phyloP scores from a whole-genome alignment of 2,113 vertebrate genomes.

The Nerophis ophidion region DNA sequence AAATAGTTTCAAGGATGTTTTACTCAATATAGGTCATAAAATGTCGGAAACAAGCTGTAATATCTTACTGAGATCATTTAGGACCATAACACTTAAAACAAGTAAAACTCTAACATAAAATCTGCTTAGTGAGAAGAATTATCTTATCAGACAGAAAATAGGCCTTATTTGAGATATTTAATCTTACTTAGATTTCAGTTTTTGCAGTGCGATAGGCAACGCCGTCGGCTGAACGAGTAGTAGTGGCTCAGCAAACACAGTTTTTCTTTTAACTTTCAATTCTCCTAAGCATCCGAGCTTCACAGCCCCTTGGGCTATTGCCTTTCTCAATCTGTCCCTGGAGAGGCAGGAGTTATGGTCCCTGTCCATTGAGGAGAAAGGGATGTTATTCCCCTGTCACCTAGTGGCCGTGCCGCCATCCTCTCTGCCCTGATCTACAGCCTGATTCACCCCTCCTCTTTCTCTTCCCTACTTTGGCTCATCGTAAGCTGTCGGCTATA shows the following conservation, averaged over 20 bases:
- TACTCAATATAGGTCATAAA: too few species aligned
- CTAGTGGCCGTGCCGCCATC: conserved; percentile 80
- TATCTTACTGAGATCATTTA: too few species aligned
- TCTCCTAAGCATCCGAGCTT: conserved; percentile 92
- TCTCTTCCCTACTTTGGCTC: conserved; percentile 53
- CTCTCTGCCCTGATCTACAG: conserved; percentile 91
- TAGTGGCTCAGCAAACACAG: conserved; percentile 60
- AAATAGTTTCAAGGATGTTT: too few species aligned
- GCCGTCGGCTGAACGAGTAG: conserved; percentile 48
- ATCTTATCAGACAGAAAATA: too few species aligned
- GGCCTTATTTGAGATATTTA: too few species aligned
- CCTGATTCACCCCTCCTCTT: conserved; percentile 47
- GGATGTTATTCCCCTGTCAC: conserved; percentile 99
- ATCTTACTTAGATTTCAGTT: too few species aligned
- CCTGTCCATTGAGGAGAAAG: conserved; percentile 99
- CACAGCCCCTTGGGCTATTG: conserved; percentile 94
- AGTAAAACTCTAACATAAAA: too few species aligned
- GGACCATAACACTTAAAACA: too few species aligned
- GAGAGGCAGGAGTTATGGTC: conserved; percentile 98
- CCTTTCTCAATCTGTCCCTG: conserved; percentile 99
- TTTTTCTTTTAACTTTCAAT: conserved; percentile 93
- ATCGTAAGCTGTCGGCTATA: conserved; percentile 51
- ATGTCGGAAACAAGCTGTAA: too few species aligned
- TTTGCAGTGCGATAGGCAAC: conserved; percentile 28
- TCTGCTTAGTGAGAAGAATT: too few species aligned